phyloP scores from a whole-genome alignment of 2,888 invertebrate genomes.

The Phyllotreta striolata region DNA sequence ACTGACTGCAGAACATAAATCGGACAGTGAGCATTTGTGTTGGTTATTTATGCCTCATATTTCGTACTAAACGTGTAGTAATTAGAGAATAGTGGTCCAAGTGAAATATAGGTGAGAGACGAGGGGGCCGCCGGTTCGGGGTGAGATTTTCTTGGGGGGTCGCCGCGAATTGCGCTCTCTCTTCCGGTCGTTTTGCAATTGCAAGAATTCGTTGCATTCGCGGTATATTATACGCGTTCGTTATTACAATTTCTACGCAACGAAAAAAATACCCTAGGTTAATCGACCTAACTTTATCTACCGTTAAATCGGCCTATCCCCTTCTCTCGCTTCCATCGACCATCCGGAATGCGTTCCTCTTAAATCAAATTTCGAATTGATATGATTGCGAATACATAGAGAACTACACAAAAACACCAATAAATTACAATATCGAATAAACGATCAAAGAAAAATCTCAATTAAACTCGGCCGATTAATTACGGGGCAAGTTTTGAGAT shows the following conservation, averaged over 20 bases:
- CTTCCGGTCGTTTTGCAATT: too few relatives aligned
- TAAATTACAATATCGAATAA: slow-evolving; percentile 58
- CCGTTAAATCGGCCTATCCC: slow-evolving; percentile 10
- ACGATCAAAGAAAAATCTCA: slow-evolving; percentile 60
- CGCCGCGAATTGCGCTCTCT: too few relatives aligned
- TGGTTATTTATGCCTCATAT: slow-evolving; percentile 62
- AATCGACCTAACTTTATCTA: slow-evolving; percentile 14
- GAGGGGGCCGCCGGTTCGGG: slow-evolving; percentile 35
- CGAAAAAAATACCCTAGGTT: slow-evolving; percentile 7
- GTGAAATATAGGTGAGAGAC: slow-evolving; percentile 60
- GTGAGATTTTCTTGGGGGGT: slow-evolving; percentile 14
- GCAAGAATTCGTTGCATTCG: too few relatives aligned
- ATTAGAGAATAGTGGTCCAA: slow-evolving; percentile 63
- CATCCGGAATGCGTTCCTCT: slow-evolving; percentile 7
- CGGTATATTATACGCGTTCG: too few relatives aligned
- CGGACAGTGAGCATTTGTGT: slow-evolving; percentile 60
- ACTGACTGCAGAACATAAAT: slow-evolving; percentile 51
- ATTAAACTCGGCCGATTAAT: slow-evolving; percentile 60
- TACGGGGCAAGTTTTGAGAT: slow-evolving; percentile 57
- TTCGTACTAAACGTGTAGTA: slow-evolving; percentile 62
- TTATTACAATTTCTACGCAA: too few relatives aligned
- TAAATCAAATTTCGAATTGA: slow-evolving; percentile 34
- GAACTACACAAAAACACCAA: slow-evolving; percentile 54
- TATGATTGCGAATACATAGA: slow-evolving; percentile 49
- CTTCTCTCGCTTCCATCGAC: neutral